Conservation (phyloP, 2,888 invertebrate genomes). For the Brenthis daphne region DNA sequence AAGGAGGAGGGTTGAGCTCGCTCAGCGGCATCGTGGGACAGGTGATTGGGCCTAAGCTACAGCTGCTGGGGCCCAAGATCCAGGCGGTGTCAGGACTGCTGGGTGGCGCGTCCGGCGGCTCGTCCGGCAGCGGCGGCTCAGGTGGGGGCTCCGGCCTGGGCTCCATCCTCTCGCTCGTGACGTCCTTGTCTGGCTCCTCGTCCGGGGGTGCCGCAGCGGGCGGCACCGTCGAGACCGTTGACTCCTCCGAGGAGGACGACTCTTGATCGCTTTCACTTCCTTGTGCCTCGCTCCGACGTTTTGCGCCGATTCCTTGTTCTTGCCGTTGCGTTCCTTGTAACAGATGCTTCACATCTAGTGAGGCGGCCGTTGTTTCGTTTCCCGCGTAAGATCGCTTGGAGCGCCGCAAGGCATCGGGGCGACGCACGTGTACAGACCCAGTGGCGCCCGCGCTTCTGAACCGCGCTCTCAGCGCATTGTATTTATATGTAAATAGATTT, state of each 20-base stretch:
- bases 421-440: constrained; percentile 63
- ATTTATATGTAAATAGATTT: constrained; percentile 80
- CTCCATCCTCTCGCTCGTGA: constrained; percentile 74
- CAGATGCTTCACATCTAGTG: not conserved
- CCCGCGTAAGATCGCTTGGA: constrained; percentile 19
- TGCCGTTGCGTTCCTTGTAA: constrained; percentile 13
- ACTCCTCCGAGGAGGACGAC: constrained; percentile 75
- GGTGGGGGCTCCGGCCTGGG: constrained; percentile 76
- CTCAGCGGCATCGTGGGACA: constrained; percentile 86
- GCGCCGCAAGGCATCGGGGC: constrained; percentile 30
- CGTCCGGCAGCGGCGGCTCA: constrained; percentile 78
- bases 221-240: constrained; percentile 71
- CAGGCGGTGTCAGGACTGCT: constrained; percentile 79
- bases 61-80: constrained; percentile 85
- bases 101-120: constrained; percentile 76
- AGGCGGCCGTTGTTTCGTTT: not conserved
- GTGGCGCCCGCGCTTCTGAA: constrained; percentile 45
- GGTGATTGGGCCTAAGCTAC: constrained; percentile 87
- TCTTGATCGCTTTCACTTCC: constrained; percentile 51
- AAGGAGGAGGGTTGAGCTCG: constrained; percentile 81
- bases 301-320: constrained; percentile 31
- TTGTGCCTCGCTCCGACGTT: constrained; percentile 34
- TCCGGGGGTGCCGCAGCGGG: constrained; percentile 66
- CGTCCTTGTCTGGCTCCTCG: constrained; percentile 73
- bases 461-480: constrained; percentile 49